These are phyloP conservation scores for Psittacus erithacus DNA, from an alignment of 2,113 vertebrate species.

Conservation along the genomic window DNA sequence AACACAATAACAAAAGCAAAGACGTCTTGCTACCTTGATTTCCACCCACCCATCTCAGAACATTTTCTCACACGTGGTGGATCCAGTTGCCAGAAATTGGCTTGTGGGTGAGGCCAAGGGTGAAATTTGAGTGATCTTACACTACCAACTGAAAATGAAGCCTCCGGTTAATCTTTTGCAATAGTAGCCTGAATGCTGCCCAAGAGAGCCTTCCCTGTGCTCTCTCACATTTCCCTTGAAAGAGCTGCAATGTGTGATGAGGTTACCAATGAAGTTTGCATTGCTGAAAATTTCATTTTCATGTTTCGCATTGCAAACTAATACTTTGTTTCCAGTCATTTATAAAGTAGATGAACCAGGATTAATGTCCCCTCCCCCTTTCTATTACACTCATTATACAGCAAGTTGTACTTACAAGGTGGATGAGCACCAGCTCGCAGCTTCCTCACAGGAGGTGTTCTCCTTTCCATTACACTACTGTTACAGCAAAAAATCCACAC, in stretches of 20 bases:
- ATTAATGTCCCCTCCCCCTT: not conserved
- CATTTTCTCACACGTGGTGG: not conserved
- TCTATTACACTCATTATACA: not conserved
- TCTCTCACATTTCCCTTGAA: not conserved
- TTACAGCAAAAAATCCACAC: not conserved
- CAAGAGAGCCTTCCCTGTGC: not conserved
- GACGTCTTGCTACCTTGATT: not conserved
- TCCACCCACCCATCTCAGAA: not conserved
- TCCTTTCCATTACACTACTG: not conserved
- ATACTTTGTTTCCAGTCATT: not conserved
- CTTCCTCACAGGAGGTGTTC: not conserved
- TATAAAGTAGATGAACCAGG: not conserved
- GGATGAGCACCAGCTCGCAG: not conserved
- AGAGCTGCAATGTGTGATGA: rapidly evolving
- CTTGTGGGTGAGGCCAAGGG: not conserved
- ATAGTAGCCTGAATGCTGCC: not conserved
- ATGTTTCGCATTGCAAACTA: not conserved
- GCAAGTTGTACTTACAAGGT: not conserved
- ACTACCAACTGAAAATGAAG: not conserved
- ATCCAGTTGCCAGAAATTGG: not conserved
- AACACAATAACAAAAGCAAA: not conserved
- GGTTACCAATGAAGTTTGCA: not conserved
- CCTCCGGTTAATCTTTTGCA: not conserved
- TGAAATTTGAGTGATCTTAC: not conserved
- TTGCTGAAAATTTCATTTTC: not conserved